These are phyloP conservation scores for Dallia pectoralis DNA, from an alignment of 2,797 vertebrate species.

Conservation along the genomic window DNA sequence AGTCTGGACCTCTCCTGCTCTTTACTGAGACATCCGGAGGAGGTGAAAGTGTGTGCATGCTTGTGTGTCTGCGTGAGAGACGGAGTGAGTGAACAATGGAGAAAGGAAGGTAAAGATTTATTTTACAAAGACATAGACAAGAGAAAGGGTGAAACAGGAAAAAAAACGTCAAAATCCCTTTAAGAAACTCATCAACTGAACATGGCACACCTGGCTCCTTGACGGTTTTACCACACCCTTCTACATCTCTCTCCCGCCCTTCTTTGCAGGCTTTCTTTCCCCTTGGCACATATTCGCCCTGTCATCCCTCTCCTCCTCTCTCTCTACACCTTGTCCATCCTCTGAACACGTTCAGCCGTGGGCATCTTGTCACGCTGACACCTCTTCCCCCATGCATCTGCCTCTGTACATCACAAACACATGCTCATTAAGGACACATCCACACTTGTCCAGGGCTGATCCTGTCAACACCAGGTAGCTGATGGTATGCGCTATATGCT, in stretches of 20 bases:
- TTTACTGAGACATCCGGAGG: neutral
- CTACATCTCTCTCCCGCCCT: conserved; percentile 11
- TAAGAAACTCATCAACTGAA: conserved; percentile 38
- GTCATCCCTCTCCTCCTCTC: conserved; percentile 63
- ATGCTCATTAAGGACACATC: conserved; percentile 63
- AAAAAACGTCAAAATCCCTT: conserved; percentile 15
- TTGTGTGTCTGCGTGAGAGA: too few species aligned
- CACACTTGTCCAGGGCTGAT: conserved; percentile 60
- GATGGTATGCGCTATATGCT: conserved; percentile 51
- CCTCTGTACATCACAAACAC: conserved; percentile 47
- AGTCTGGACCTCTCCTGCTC: neutral
- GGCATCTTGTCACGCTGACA: conserved; percentile 35
- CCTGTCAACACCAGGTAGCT: conserved; percentile 63
- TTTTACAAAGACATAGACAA: neutral
- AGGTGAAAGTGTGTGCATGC: too few species aligned
- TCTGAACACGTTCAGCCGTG: conserved; percentile 46
- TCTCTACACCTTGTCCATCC: conserved; percentile 68
- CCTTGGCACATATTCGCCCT: conserved; percentile 58
- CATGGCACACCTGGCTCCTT: conserved; percentile 65
- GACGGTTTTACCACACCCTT: conserved; percentile 3
- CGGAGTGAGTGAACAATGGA: too few species aligned
- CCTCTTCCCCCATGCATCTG: conserved; percentile 32
- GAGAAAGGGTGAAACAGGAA: conserved; percentile 5
- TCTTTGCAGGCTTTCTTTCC: conserved; percentile 15
- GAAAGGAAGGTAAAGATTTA: too few species aligned